phyloP scores from a whole-genome alignment of 1,140 invertebrate species.

The Zaprionus ghesquierei region DNA sequence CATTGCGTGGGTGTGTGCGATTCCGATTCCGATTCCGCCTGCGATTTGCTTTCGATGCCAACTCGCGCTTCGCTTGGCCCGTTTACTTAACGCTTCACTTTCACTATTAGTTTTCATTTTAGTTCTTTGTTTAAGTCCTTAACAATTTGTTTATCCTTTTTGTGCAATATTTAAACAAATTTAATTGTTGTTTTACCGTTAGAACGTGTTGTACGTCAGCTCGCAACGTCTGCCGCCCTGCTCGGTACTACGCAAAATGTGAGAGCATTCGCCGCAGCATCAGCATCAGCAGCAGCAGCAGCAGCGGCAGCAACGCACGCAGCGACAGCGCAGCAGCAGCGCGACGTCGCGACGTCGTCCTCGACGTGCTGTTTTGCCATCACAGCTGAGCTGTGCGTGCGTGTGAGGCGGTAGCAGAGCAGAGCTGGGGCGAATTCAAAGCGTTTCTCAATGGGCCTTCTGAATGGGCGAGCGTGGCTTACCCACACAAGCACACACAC shows the following conservation, averaged over 20 bases:
- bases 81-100: not conserved
- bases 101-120: not conserved
- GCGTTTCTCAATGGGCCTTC: conserved; percentile 42
- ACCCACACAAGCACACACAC: conserved; percentile 11
- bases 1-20: not conserved
- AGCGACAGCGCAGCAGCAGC: not conserved
- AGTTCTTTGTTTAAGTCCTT: not conserved
- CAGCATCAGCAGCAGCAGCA: not conserved
- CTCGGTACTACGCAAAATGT: conserved; percentile 47
- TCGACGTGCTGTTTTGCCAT: conserved; percentile 24
- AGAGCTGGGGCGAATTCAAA: conserved; percentile 17
- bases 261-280: conserved; percentile 43
- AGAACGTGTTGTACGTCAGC: conserved; percentile 27
- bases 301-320: not conserved
- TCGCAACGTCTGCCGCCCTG: conserved; percentile 40
- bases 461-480: conserved; percentile 28
- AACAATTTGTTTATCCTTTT: not conserved
- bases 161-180: not conserved
- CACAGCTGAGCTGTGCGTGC: conserved; percentile 27
- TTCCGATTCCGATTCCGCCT: no score
- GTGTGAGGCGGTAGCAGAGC: not conserved
- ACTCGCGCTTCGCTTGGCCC: not conserved
- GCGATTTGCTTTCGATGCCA: not conserved
- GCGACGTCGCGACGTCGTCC: not conserved
- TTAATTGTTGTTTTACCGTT: not conserved